Percentiles rank a stretch among this genome's conserved stretches.
phyloP scores from a whole-genome alignment of 53 echinoderm and acorn worm species.

The Stichopus horrens region DNA sequence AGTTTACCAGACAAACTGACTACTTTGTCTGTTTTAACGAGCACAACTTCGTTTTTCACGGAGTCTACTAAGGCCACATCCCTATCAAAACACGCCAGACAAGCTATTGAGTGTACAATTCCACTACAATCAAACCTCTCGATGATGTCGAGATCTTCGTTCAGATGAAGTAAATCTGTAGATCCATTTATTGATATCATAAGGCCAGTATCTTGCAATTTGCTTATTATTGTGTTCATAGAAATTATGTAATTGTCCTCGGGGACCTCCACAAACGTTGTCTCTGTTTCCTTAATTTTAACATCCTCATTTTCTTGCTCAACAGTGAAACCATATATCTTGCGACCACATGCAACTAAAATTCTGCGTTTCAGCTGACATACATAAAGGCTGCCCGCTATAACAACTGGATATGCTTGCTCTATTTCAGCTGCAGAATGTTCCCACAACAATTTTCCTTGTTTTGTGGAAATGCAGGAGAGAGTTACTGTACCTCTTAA shows the following conservation, averaged over 20 bases:
- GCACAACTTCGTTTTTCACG: slow-evolving; percentile 4
- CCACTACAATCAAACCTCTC: slow-evolving; percentile 1
- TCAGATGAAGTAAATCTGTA: slow-evolving; percentile 1
- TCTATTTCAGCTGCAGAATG: background rate
- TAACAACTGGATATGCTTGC: background rate
- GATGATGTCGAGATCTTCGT: background rate
- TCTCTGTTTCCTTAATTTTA: background rate
- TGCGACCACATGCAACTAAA: background rate
- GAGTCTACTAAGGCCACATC: slow-evolving; percentile 21
- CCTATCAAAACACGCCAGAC: slow-evolving; percentile 27
- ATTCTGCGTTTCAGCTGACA: background rate
- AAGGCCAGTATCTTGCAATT: background rate
- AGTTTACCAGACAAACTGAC: background rate
- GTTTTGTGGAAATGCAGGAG: background rate
- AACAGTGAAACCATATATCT: background rate
- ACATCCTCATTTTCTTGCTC: background rate
- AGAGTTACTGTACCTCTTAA: background rate
- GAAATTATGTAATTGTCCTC: background rate
- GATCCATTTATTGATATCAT: slow-evolving; percentile 12
- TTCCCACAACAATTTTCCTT: background rate
- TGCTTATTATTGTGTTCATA: background rate
- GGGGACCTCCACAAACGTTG: background rate
- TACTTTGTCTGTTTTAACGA: background rate
- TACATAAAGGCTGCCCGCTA: background rate
- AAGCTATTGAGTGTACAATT: slow-evolving; percentile 16